phyloP scores from a whole-genome alignment of 2,113 vertebrate species.

The Coreoperca whiteheadi region DNA sequence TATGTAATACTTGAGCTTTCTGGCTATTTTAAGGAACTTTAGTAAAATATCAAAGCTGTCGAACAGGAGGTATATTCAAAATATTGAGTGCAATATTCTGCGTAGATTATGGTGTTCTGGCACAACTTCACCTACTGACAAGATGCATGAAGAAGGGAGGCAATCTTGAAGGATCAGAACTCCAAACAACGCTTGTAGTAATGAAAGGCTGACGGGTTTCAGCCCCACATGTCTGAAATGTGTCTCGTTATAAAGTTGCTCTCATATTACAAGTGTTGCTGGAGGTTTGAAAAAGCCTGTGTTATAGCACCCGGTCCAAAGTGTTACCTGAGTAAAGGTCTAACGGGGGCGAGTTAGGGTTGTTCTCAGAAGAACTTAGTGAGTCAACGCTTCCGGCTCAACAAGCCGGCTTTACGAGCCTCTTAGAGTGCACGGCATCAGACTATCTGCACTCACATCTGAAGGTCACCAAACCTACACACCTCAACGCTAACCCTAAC shows the following conservation, averaged over 20 bases:
- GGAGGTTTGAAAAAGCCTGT: conserved; percentile 21
- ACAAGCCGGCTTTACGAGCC: neutral
- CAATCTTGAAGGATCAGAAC: conserved; percentile 7
- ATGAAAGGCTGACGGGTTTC: neutral
- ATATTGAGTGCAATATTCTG: neutral
- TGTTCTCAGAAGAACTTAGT: neutral
- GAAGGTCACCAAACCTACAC: neutral
- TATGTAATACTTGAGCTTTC: neutral
- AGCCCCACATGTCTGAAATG: neutral
- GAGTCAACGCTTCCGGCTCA: neutral
- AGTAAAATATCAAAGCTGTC: neutral
- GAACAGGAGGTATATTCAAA: neutral
- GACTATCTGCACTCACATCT: neutral
- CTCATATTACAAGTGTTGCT: neutral
- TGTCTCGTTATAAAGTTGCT: neutral
- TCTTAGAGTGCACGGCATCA: neutral
- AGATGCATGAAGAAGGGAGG: neutral
- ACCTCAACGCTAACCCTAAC: neutral
- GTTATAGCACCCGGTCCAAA: neutral
- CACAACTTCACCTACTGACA: conserved; percentile 5
- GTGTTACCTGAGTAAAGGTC: conserved; percentile 20
- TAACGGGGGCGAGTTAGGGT: neutral
- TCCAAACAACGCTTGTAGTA: neutral
- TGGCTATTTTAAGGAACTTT: neutral
- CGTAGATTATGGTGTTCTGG: neutral